Conservation (phyloP, 1,140 invertebrate genomes). For the Doryteuthis pealeii region DNA sequence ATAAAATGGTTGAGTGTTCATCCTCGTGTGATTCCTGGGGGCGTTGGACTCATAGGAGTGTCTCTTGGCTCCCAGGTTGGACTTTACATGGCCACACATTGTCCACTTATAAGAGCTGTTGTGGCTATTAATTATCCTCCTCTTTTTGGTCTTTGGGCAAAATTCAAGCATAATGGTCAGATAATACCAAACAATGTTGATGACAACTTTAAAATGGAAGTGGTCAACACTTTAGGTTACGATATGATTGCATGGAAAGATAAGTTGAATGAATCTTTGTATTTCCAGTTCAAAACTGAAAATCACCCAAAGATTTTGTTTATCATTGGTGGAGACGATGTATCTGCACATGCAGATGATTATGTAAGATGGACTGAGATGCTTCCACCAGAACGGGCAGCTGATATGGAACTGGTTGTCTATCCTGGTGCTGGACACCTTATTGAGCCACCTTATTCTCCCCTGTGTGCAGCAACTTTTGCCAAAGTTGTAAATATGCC, state of each 20-base stretch:
- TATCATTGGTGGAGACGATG: conserved; percentile 33
- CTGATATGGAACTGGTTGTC: conserved; percentile 21
- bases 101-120: conserved; percentile 15
- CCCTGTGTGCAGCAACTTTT: conserved; percentile 20
- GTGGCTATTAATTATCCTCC: neutral
- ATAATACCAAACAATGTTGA: neutral
- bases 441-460: conserved; percentile 42
- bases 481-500: conserved; percentile 18
- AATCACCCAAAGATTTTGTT: conserved; percentile 21
- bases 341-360: conserved; percentile 16
- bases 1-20: conserved; percentile 28
- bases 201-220: neutral
- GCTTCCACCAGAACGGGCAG: conserved; percentile 20
- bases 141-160: neutral
- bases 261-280: neutral
- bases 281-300: neutral
- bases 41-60: conserved; percentile 30
- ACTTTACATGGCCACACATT: conserved; percentile 23
- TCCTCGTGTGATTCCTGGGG: conserved; percentile 19
- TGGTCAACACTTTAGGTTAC: neutral
- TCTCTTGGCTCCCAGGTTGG: conserved; percentile 34
- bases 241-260: neutral
- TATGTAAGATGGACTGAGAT: conserved; percentile 17
- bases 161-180: neutral
- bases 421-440: conserved; percentile 44